Conservation (phyloP, 1,140 invertebrate species). For the Euwallacea fornicatus region DNA sequence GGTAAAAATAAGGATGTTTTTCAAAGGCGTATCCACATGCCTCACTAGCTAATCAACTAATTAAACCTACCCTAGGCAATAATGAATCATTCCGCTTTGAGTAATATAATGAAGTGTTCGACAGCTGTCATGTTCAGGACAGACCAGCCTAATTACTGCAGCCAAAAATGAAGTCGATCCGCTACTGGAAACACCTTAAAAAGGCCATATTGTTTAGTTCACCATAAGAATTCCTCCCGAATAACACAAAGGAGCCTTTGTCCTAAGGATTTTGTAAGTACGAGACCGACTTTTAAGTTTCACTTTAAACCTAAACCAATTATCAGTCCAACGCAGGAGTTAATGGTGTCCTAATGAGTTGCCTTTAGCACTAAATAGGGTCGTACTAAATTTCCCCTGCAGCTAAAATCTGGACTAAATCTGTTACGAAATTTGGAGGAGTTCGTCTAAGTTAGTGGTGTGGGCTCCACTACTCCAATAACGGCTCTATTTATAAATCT, state of each 20-base stretch:
- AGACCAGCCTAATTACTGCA: slow-evolving; percentile 5
- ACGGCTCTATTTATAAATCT: slow-evolving; percentile 9
- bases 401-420: slow-evolving; percentile 26
- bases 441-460: slow-evolving; percentile 5
- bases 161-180: slow-evolving; percentile 1
- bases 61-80: not conserved
- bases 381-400: slow-evolving; percentile 22
- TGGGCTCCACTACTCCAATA: not conserved
- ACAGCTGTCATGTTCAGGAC: not conserved
- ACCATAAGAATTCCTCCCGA: slow-evolving; percentile 12
- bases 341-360: slow-evolving; percentile 35
- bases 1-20: not conserved
- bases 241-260: slow-evolving; percentile 22
- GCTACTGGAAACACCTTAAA: slow-evolving; percentile 29
- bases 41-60: not conserved
- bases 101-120: slow-evolving; percentile 10
- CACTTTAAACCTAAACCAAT: slow-evolving; percentile 30
- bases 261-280: slow-evolving; percentile 18
- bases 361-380: slow-evolving; percentile 28
- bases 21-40: not conserved
- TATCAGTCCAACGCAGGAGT: slow-evolving; percentile 30
- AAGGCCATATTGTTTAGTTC: slow-evolving; percentile 21
- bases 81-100: slow-evolving; percentile 5
- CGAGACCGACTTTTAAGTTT: slow-evolving; percentile 20
- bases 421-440: slow-evolving; percentile 18